Evolutionary conservation across 35 echinoderm and acorn worm genomes (phyloP).

Genomic region (Stichopus chloronotus): DNA sequence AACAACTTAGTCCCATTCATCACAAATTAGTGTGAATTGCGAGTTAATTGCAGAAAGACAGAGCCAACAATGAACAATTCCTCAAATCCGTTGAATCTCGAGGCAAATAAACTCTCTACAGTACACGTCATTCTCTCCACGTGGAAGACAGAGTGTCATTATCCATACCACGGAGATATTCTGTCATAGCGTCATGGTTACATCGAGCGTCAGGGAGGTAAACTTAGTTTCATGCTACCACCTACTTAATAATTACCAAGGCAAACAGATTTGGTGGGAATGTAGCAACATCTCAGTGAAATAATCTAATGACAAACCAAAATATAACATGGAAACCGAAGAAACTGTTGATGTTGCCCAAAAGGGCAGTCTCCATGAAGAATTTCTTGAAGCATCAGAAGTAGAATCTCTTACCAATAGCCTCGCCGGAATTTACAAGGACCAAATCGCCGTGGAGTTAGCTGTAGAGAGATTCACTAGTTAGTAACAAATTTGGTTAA

Average conservation of each 20-base stretch:
- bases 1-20: too few species aligned
- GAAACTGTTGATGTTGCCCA: slow-evolving; percentile 51
- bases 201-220: background rate
- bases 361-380: slow-evolving; percentile 64
- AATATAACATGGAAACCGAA: slow-evolving; percentile 22
- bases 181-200: too few species aligned
- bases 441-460: slow-evolving; percentile 83
- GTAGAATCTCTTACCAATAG: slow-evolving; percentile 62
- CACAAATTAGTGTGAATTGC: too few species aligned
- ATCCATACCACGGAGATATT: too few species aligned
- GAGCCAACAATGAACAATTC: too few species aligned
- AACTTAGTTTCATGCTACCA: background rate
- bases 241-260: background rate
- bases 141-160: background rate
- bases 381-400: slow-evolving; percentile 71
- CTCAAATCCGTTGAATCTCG: too few species aligned
- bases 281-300: too few species aligned
- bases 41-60: too few species aligned
- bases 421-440: slow-evolving; percentile 74
- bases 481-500: slow-evolving; percentile 52
- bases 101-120: too few species aligned
- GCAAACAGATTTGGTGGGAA: background rate
- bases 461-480: slow-evolving; percentile 83
- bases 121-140: background rate
- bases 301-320: too few species aligned